Evolutionary conservation across 2,888 invertebrate genomes (phyloP).

Genomic region (Margaritifera margaritifera): DNA sequence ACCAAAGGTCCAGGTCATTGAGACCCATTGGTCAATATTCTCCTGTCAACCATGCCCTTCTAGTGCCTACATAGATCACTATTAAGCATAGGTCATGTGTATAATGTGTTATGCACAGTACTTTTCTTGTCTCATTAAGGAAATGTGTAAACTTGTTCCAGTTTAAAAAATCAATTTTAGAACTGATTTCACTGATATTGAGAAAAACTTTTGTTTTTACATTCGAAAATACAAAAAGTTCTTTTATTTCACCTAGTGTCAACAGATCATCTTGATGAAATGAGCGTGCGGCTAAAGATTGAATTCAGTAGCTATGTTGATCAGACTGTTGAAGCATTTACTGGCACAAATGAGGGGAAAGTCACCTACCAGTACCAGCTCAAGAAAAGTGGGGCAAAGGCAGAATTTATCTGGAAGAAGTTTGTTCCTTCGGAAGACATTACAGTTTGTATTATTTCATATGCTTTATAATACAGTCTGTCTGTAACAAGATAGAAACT

Average conservation of each 20-base stretch:
- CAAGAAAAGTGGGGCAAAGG: slow-evolving; percentile 33
- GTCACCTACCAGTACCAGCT: slow-evolving; percentile 54
- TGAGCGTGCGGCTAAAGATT: slow-evolving; percentile 52
- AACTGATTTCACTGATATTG: no score
- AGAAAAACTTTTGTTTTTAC: neutral
- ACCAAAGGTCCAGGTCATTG: no score
- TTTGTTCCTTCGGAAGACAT: slow-evolving; percentile 54
- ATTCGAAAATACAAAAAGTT: neutral
- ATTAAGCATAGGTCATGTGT: no score
- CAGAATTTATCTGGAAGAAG: slow-evolving; percentile 61
- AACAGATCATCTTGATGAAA: slow-evolving; percentile 54
- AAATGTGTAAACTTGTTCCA: no score
- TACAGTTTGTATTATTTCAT: slow-evolving; percentile 42
- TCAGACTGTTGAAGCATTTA: slow-evolving; percentile 60
- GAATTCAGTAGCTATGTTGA: slow-evolving; percentile 52
- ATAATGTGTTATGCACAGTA: no score
- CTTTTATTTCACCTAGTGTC: slow-evolving; percentile 38
- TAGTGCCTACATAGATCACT: no score
- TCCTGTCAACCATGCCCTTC: no score
- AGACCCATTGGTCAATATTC: no score
- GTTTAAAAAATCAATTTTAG: no score
- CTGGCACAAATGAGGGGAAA: slow-evolving; percentile 34
- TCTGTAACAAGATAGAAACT: neutral
- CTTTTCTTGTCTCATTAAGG: no score
- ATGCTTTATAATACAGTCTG: neutral